phyloP scores from a whole-genome alignment of 2,888 invertebrate genomes.

The Odontocolon sp. region DNA sequence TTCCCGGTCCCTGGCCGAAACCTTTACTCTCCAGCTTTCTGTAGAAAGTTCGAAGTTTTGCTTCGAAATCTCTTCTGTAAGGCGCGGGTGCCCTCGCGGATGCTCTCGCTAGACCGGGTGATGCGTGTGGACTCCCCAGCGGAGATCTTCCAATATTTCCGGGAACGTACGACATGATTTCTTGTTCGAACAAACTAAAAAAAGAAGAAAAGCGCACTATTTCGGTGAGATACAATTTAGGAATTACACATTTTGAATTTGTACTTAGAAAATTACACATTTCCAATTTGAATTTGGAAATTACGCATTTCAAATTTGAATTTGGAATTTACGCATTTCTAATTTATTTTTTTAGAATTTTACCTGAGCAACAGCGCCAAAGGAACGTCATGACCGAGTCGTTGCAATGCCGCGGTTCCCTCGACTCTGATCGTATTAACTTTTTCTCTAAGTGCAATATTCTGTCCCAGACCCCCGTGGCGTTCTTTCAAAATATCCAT shows the following conservation, averaged over 20 bases:
- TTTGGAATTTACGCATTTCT: background rate
- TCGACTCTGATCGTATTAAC: conserved; percentile 94
- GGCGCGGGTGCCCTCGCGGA: conserved; percentile 93
- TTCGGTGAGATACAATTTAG: too few relatives aligned
- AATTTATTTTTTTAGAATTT: conserved; percentile 71
- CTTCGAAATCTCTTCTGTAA: conserved; percentile 96
- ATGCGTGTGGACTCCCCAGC: conserved; percentile 87
- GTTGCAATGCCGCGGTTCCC: conserved; percentile 91
- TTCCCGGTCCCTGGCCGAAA: conserved; percentile 98
- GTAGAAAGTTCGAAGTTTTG: conserved; percentile 96
- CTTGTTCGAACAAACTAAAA: conserved; percentile 99
- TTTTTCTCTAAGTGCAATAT: conserved; percentile 91
- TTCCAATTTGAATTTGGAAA: too few relatives aligned
- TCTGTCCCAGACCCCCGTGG: conserved; percentile 87
- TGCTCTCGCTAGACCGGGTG: conserved; percentile 90
- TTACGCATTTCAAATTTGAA: too few relatives aligned
- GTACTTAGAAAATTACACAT: too few relatives aligned
- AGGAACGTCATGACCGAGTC: conserved; percentile 95
- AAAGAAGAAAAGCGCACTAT: too few relatives aligned
- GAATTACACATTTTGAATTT: too few relatives aligned
- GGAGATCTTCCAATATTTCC: conserved; percentile 82
- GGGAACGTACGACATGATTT: conserved; percentile 98
- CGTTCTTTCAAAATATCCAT: conserved; percentile 94
- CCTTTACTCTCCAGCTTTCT: conserved; percentile 97
- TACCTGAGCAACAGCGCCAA: conserved; percentile 96